Percentiles rank a stretch among this genome's conserved stretches.
phyloP scores from a whole-genome alignment of 2,888 invertebrate genomes.

The Drosophila cognata region DNA sequence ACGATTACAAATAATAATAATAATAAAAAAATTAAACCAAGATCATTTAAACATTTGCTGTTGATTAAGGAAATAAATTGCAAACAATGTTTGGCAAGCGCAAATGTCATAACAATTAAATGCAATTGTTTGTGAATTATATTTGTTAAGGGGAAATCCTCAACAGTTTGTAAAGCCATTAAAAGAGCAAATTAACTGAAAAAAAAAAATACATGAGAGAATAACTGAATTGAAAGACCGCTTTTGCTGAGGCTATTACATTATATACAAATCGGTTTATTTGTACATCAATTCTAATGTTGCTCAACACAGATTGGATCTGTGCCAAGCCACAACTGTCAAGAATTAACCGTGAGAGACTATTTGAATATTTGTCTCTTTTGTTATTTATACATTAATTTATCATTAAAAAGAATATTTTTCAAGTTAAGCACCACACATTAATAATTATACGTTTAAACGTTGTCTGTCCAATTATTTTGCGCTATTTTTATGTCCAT shows the following conservation, averaged over 20 bases:
- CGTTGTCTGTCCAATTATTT: background rate
- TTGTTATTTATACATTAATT: background rate
- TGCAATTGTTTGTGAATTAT: slow-evolving; percentile 35
- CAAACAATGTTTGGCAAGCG: slow-evolving; percentile 34
- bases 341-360: no score
- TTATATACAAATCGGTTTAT: background rate
- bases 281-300: background rate
- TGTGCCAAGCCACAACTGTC: background rate
- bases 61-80: slow-evolving; percentile 46
- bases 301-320: background rate
- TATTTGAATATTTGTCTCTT: background rate
- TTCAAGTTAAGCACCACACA: background rate
- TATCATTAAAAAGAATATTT: background rate
- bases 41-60: slow-evolving; percentile 16
- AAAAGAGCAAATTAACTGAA: slow-evolving; percentile 10
- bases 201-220: background rate
- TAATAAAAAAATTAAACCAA: background rate
- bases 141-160: slow-evolving; percentile 6
- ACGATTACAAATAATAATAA: background rate
- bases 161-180: slow-evolving; percentile 6
- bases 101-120: slow-evolving; percentile 55
- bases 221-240: background rate
- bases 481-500: background rate
- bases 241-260: background rate
- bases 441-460: background rate